phyloP scores from a whole-genome alignment of 2,113 vertebrate genomes.

The Oreochromis tanganicae region DNA sequence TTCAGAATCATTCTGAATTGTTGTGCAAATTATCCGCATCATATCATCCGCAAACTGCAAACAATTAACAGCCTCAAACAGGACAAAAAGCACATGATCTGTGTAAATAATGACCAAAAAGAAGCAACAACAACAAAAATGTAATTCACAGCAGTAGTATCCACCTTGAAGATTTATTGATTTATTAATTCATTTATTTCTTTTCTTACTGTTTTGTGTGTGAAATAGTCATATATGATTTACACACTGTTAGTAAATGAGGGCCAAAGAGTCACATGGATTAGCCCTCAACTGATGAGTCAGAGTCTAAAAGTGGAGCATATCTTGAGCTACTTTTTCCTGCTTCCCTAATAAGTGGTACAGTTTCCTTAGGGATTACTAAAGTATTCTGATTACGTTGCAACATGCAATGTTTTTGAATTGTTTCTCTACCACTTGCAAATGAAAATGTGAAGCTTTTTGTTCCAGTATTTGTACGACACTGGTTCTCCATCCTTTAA shows the following conservation, averaged over 20 bases:
- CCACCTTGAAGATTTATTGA: not conserved
- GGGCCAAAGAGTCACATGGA: not conserved
- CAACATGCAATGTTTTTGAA: not conserved
- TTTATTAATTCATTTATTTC: not conserved
- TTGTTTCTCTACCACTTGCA: not conserved
- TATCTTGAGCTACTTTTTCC: not conserved
- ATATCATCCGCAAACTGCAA: accelerated
- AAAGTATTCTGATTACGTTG: not conserved
- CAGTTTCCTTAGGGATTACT: not conserved
- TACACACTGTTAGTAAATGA: not conserved
- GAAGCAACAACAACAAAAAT: not conserved
- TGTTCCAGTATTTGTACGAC: not conserved
- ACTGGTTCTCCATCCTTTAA: not conserved
- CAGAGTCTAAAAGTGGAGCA: not conserved
- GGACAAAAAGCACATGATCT: not conserved
- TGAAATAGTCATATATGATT: not conserved
- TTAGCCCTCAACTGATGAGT: not conserved
- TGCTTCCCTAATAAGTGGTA: not conserved
- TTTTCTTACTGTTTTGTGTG: not conserved
- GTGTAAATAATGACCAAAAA: not conserved
- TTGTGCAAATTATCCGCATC: not conserved
- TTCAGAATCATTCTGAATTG: not conserved
- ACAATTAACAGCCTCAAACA: not conserved
- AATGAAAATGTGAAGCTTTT: not conserved
- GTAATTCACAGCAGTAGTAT: not conserved